Percentiles rank a stretch among this genome's conserved stretches.
Conservation (phyloP, 2,888 invertebrate genomes). For the Pollenia angustigena region DNA sequence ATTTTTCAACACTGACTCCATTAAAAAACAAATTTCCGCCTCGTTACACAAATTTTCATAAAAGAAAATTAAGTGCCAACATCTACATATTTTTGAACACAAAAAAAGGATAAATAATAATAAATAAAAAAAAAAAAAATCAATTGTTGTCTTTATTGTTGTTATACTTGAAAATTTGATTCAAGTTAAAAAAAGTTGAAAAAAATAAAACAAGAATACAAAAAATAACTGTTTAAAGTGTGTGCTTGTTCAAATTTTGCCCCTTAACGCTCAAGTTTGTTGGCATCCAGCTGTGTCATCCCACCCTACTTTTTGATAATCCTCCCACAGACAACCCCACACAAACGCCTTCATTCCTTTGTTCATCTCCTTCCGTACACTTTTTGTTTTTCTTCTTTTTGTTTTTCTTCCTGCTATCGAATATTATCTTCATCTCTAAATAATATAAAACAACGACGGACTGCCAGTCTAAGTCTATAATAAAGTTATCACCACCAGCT, state of each 20-base stretch:
- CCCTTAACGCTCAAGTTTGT: constrained; percentile 16
- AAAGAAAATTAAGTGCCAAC: constrained; percentile 56
- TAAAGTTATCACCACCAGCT: neutral
- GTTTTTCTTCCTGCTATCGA: constrained; percentile 15
- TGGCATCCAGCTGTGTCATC: constrained; percentile 44
- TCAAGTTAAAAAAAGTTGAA: neutral
- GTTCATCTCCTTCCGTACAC: neutral
- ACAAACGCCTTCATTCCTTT: neutral
- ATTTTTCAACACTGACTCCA: neutral
- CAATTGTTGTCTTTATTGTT: constrained; percentile 30
- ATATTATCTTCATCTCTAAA: constrained; percentile 20
- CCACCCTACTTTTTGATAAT: constrained; percentile 1
- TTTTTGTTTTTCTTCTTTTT: no score
- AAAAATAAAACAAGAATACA: neutral
- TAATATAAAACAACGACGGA: constrained; percentile 6
- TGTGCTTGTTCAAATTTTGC: neutral
- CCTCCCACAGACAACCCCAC: neutral
- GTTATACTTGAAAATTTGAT: constrained; percentile 18
- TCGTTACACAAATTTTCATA: constrained; percentile 22
- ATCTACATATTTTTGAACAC: neutral
- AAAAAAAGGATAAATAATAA: neutral
- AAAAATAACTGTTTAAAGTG: neutral
- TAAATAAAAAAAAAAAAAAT: neutral
- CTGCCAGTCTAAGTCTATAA: neutral
- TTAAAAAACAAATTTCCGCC: constrained; percentile 31